Conservation (phyloP, 2,888 invertebrate genomes). For the Capitulum mitella region DNA sequence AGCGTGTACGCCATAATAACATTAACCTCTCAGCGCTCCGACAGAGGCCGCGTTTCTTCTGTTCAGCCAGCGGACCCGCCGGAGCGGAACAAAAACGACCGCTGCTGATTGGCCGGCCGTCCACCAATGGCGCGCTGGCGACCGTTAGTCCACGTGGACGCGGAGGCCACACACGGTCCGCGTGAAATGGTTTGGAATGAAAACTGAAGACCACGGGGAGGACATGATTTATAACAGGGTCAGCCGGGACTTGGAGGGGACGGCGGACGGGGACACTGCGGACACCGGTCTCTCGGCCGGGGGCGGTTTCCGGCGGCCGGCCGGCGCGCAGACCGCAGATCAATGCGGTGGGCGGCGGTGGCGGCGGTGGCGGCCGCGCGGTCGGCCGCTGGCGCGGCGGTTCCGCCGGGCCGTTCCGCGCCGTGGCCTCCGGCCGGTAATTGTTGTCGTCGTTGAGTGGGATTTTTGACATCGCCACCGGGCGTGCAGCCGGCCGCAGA, state of each 20-base stretch:
- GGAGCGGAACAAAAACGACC: constrained; percentile 10
- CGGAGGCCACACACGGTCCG: constrained; percentile 13
- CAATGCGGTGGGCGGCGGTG: background rate
- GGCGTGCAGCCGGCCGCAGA: background rate
- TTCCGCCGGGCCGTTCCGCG: background rate
- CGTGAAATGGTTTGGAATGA: constrained; percentile 8
- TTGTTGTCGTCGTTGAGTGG: background rate
- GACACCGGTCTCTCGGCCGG: no score
- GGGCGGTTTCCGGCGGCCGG: no score
- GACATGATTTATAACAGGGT: constrained; percentile 20
- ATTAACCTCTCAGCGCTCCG: constrained; percentile 21
- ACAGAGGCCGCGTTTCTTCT: constrained; percentile 25
- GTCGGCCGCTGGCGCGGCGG: no score
- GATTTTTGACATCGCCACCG: background rate
- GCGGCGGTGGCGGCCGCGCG: background rate
- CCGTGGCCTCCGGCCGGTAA: background rate
- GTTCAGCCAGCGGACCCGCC: constrained; percentile 19
- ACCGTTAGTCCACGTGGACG: background rate
- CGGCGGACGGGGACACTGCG: background rate
- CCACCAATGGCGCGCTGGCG: background rate
- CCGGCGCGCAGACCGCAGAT: background rate
- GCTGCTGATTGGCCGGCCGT: background rate
- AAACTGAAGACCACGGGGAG: constrained; percentile 6
- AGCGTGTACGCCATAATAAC: constrained; percentile 19
- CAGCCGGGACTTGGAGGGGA: background rate